Percentiles rank a stretch among this genome's conserved stretches.
Conservation (phyloP, 2,888 invertebrate genomes). For the Eugnorisma glareosa region DNA sequence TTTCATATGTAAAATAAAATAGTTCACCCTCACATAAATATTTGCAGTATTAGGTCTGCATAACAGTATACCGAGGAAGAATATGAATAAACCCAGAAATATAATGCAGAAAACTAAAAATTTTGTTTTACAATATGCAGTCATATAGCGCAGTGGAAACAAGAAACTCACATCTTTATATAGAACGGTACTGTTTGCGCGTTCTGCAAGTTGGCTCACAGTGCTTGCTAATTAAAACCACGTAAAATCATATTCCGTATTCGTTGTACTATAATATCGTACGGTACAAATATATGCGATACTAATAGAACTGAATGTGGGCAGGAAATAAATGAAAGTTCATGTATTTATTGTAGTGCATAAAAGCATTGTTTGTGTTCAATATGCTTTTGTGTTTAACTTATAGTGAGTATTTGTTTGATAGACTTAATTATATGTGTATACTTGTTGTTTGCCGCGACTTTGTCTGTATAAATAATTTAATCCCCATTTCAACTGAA, state of each 20-base stretch:
- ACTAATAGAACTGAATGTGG: conserved; percentile 29
- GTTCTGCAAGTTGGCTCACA: conserved; percentile 36
- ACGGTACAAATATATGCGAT: conserved; percentile 27
- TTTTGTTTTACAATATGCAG: conserved; percentile 11
- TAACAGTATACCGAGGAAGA: background rate
- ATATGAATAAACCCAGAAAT: background rate
- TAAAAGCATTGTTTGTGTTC: conserved; percentile 4
- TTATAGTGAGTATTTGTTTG: background rate
- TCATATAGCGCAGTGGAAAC: conserved; percentile 35
- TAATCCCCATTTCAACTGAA: background rate
- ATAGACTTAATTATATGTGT: conserved; percentile 1
- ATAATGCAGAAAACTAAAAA: background rate
- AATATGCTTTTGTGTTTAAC: conserved; percentile 11
- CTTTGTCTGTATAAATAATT: background rate
- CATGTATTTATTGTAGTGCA: conserved; percentile 9
- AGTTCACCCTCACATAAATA: background rate
- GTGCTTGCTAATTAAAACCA: conserved; percentile 62
- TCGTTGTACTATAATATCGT: conserved; percentile 22
- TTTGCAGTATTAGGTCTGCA: background rate
- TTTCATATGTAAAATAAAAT: background rate
- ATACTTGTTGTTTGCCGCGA: background rate
- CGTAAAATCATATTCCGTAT: conserved; percentile 55
- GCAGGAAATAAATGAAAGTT: conserved; percentile 9
- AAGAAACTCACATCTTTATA: conserved; percentile 23
- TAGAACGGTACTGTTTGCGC: conserved; percentile 32